Evolutionary conservation across 2,888 invertebrate genomes (phyloP).

Genomic region (Lasioglossum villosulum): DNA sequence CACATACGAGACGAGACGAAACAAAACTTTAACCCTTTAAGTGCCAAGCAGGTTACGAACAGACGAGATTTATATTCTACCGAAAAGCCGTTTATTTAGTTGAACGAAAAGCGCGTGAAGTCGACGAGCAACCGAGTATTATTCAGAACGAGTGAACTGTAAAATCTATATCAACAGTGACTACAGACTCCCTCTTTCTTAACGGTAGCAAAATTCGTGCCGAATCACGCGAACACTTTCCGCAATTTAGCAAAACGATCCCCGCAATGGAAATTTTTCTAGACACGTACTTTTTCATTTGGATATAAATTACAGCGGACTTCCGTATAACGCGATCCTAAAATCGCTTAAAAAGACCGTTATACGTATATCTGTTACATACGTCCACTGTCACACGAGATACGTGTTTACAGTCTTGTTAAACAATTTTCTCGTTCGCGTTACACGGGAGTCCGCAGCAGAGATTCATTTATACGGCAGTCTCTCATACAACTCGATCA

Average conservation of each 20-base stretch:
- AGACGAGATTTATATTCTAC: constrained; percentile 27
- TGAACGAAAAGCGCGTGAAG: neutral
- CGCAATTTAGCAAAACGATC: neutral
- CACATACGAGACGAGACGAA: constrained; percentile 16
- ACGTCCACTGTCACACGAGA: neutral
- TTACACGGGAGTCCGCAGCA: neutral
- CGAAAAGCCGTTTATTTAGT: constrained; percentile 5
- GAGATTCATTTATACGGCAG: neutral
- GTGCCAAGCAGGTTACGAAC: constrained; percentile 40
- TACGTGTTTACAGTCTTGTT: neutral
- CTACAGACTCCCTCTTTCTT: constrained; percentile 10
- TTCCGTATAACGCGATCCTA: neutral
- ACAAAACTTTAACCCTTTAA: constrained; percentile 50
- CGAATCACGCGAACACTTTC: neutral
- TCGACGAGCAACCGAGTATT: neutral
- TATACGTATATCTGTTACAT: too few species aligned
- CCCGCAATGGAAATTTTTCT: neutral
- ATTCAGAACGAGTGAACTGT: neutral
- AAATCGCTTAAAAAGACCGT: neutral
- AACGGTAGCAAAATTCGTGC: neutral
- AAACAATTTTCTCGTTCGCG: neutral
- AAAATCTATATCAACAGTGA: neutral
- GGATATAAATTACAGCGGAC: neutral
- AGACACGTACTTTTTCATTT: neutral
- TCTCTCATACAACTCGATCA: neutral